Percentiles rank a stretch among this genome's conserved stretches.
Evolutionary conservation across 35 echinoderm and acorn worm genomes (phyloP).

Genomic region (Eucidaris tribuloides): DNA sequence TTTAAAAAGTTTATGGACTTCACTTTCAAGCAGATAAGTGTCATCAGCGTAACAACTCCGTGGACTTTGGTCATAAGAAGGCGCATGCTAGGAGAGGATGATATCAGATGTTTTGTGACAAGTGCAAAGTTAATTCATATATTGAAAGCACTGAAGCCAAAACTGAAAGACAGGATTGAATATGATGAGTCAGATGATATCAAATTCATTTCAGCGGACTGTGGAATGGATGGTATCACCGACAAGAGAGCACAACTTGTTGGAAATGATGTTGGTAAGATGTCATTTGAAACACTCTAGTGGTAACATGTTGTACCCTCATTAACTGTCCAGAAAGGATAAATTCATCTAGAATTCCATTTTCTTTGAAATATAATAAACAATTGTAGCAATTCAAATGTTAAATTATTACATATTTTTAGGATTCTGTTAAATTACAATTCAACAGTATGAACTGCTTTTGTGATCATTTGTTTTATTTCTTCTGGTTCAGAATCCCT

Average conservation of each 20-base stretch:
- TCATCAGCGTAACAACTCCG: background rate
- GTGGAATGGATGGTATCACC: background rate
- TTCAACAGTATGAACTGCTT: too few relatives aligned
- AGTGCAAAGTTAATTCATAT: slow-evolving; percentile 1
- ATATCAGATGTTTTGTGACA: background rate
- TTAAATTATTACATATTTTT: too few relatives aligned
- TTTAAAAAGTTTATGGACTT: background rate
- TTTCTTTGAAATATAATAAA: too few relatives aligned
- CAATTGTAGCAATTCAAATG: too few relatives aligned
- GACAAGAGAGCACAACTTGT: background rate
- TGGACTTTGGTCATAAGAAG: background rate
- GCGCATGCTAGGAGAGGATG: background rate
- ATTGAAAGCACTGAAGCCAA: background rate
- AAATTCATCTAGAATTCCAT: background rate
- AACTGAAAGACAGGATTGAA: slow-evolving; percentile 4
- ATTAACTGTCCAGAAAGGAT: background rate
- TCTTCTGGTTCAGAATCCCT: too few relatives aligned
- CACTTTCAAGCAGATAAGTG: background rate
- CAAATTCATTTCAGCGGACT: background rate
- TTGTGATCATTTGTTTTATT: too few relatives aligned
- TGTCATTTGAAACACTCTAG: background rate
- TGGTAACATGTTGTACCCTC: background rate
- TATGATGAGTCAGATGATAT: slow-evolving; percentile 15
- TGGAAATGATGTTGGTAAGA: background rate
- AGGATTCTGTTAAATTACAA: too few relatives aligned